Evolutionary conservation across 2,797 vertebrate genomes (phyloP).

Genomic region (Erpetoichthys calabaricus): DNA sequence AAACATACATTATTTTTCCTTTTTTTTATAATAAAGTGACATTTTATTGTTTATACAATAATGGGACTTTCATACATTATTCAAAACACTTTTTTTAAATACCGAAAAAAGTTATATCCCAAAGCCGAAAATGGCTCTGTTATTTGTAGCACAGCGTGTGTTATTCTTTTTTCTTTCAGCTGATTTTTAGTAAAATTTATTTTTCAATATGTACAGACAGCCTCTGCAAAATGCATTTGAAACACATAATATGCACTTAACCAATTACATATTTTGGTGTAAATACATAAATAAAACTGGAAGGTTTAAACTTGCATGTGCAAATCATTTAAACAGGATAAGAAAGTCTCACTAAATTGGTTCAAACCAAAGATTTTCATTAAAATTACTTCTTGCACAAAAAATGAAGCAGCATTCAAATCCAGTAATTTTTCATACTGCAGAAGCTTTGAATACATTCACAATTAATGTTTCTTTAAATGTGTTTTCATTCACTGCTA

Average conservation of each 20-base stretch:
- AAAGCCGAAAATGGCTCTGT: conserved; percentile 97
- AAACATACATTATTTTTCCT: too few relatives aligned
- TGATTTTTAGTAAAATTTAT: conserved; percentile 60
- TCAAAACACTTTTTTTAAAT: conserved; percentile 98
- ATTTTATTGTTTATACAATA: conserved; percentile 86
- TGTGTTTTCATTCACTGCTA: conserved; percentile 82
- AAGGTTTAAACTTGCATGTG: conserved; percentile 78
- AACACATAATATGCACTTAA: conserved; percentile 71
- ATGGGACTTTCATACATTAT: conserved; percentile 85
- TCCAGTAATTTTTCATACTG: conserved; percentile 74
- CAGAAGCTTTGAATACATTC: conserved; percentile 95
- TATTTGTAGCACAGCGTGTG: conserved; percentile 80
- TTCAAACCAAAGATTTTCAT: conserved; percentile 59
- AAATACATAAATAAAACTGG: conserved; percentile 69
- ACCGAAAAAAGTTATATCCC: conserved; percentile 95
- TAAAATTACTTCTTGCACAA: conserved; percentile 78
- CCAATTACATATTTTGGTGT: conserved; percentile 61
- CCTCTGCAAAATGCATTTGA: conserved; percentile 82
- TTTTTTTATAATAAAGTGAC: conserved; percentile 88
- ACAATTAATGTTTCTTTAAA: conserved; percentile 82
- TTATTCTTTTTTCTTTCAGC: conserved; percentile 51
- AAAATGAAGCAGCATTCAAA: conserved; percentile 90
- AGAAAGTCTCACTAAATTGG: conserved; percentile 66
- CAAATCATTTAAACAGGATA: conserved; percentile 54
- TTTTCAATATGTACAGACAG: conserved; percentile 82